Evolutionary conservation across 2,888 invertebrate species (phyloP).

Genomic region (Apamea anceps): DNA sequence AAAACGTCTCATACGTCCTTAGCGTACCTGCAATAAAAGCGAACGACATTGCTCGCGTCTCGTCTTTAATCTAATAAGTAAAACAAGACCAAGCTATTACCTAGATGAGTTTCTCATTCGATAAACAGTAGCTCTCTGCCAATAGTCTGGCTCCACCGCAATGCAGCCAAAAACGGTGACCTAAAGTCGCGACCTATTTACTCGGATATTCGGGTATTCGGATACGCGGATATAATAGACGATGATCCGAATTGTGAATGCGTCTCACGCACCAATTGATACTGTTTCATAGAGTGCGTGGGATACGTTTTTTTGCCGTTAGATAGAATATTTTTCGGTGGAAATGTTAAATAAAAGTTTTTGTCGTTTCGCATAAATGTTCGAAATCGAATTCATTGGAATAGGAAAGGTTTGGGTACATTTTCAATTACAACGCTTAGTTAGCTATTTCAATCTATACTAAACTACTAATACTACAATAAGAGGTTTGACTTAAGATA

Average conservation of each 20-base stretch:
- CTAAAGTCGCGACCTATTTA: conserved; percentile 63
- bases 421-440: not conserved
- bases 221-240: conserved; percentile 59
- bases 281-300: conserved; percentile 58
- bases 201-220: conserved; percentile 51
- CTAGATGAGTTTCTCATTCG: conserved; percentile 58
- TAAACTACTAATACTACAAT: too few species aligned
- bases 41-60: conserved; percentile 20
- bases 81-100: conserved; percentile 55
- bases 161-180: conserved; percentile 62
- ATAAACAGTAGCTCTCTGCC: conserved; percentile 46
- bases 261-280: conserved; percentile 66
- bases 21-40: conserved; percentile 37
- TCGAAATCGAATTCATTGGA: conserved; percentile 5
- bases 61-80: conserved; percentile 46
- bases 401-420: not conserved
- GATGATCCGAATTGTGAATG: conserved; percentile 63
- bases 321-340: conserved; percentile 20
- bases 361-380: conserved; percentile 15
- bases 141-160: conserved; percentile 58
- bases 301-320: conserved; percentile 37
- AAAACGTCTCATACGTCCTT: conserved; percentile 2
- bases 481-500: not conserved
- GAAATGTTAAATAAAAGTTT: conserved; percentile 20
- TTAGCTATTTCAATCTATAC: not conserved